Base-by-base conservation (phyloP, 2,113 vertebrate genomes). In the Triplophysa tibetana region DNA sequence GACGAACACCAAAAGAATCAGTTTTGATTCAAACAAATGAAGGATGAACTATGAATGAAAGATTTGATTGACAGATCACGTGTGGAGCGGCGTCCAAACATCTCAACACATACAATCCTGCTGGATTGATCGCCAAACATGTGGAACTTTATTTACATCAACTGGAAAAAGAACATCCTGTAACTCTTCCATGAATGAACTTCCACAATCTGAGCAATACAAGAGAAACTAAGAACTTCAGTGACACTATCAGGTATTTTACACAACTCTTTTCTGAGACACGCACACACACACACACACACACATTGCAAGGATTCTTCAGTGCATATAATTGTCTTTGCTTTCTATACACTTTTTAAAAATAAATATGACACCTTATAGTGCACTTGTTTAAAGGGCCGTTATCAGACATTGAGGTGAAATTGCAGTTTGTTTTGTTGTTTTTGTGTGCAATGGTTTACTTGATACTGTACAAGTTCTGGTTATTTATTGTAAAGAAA, bases 161-260 rank as follows among this genome's bases (percentile, higher is more conserved):
- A 56, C 54, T 56, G 19, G 54, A 56, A 52, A 52, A 52, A 65
- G 65, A 66, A 38, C 66, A 65, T 68, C 67, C 54, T 58, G 54
- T 8, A n/a, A 41, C 70, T 74, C 54, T 56, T 73, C 70, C 56
- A 60, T n/a, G 60, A 26, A 12, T 58, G n/a, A 43, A 75, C 75
- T 83, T 83, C 73, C 81, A 75, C 64, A 67, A 61, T 81, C 81
- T 81, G 83, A 85, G 86, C 80, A 81, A 84, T 84, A 83, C 70
- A 69, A 74, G 85, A 82, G 26, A 75, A 83, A 88, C 86, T 83
- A 69, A 76, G 50, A 84, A 87, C 76, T 79, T 78, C 86, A 87
- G 84, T 91, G 82, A 88, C 88, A 89, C 88, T 85, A 90, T 93
- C 92, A 93, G 92, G 92, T 93, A 91, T 86, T 83, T 83, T 82